Base-by-base conservation (phyloP, 2,888 invertebrate species). In the Tortrix viridana region DNA sequence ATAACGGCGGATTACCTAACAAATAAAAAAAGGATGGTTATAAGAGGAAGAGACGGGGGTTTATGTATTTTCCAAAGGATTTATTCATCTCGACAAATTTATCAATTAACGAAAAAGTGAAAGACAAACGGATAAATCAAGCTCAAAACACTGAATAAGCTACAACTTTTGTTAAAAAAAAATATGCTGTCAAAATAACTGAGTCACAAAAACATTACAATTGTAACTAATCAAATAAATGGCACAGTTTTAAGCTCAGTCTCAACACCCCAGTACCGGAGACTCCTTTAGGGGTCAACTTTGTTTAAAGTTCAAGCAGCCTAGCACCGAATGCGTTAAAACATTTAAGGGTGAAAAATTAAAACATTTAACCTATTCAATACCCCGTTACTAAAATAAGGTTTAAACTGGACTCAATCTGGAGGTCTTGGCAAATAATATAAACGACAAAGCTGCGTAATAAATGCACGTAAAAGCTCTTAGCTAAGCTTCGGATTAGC, bases 401-500 rank as follows among this genome's bases (percentile, higher is more conserved):
- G 32, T 32, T 32, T 7, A 32, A 12, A 32, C 9, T 32, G 32
- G 12, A 12, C 32, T 0, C 32, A 12, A 32, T 32, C 3, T 32
- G 3, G 32, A 32, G 9, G 32, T 32, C 12, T 32, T 3, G 32
- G 32, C 32, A 1, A 3, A 32, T 32, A 32, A 32, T 32, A 7
- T 32, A 60, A 60, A 12, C 37, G 56, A 62, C 52, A 62, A 57
- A 62, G 59, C 58, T 50, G 41, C 20, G 59, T 67, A n/a, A 67
- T 66, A 66, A 67, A 67, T 62, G 69, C 66, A 59, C 56, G 44
- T 55, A 63, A 67, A 65, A 52, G 65, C 65, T 43, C 57, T 52
- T 22, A 61, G 67, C 70, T 68, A 68, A 70, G 66, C 69, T 66
- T 32, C 54, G 66, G 72, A 74, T 73, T 71, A 74, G 59, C 57